Conservation (phyloP, 1,140 invertebrate species). For the Cepaea nemoralis region DNA sequence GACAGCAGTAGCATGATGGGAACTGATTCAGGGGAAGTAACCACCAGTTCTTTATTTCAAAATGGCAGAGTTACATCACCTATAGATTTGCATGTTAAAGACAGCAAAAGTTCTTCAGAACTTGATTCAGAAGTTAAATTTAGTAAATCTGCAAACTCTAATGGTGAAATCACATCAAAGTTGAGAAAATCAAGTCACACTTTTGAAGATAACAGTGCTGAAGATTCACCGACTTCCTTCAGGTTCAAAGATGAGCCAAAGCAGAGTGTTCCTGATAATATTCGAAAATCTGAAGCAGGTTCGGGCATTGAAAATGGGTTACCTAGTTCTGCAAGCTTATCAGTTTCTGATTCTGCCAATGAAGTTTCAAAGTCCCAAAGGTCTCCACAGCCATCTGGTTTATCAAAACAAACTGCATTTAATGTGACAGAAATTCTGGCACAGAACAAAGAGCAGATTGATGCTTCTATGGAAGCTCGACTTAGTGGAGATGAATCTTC, state of each 20-base stretch:
- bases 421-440: neutral
- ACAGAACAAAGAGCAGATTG: constrained; percentile 9
- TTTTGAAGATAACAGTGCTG: neutral
- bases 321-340: neutral
- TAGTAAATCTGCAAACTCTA: neutral
- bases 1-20: no score
- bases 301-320: neutral
- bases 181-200: neutral
- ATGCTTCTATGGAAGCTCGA: constrained; percentile 11
- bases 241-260: neutral
- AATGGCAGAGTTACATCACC: neutral
- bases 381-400: neutral
- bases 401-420: neutral
- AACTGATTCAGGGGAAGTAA: neutral
- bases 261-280: neutral
- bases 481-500: constrained; percentile 26
- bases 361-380: neutral
- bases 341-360: neutral
- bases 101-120: neutral
- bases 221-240: neutral
- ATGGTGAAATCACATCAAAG: neutral
- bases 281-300: neutral
- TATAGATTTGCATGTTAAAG: neutral
- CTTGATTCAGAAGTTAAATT: neutral
- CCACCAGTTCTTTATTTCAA: neutral